Evolutionary conservation across 1,140 invertebrate genomes (phyloP).

Genomic region (Camponotus vicinus): DNA sequence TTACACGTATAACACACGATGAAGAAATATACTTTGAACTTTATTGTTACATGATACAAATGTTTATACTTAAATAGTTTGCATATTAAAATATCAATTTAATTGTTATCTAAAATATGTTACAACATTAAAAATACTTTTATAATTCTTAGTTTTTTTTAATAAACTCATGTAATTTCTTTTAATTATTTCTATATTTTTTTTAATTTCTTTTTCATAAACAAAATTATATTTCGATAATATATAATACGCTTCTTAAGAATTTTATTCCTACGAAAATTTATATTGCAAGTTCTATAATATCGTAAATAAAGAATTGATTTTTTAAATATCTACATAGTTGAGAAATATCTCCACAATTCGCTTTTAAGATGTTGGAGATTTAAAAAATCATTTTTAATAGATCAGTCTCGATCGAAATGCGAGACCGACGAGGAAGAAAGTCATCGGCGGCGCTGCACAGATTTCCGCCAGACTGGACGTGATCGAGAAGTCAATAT

Average conservation of each 20-base stretch:
- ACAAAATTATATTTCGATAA: neutral
- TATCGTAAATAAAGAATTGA: neutral
- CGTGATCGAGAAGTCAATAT: constrained; percentile 84
- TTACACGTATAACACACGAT: constrained; percentile 72
- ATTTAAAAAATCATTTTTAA: constrained; percentile 32
- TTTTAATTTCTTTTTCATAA: too few relatives aligned
- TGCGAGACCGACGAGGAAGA: constrained; percentile 66
- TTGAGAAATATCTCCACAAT: constrained; percentile 1
- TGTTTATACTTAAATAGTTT: neutral
- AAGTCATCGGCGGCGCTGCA: constrained; percentile 46
- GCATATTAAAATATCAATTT: neutral
- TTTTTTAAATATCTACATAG: neutral
- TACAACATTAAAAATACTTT: neutral
- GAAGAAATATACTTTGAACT: constrained; percentile 63
- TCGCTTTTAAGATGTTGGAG: constrained; percentile 32
- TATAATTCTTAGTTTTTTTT: neutral
- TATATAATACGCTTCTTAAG: neutral
- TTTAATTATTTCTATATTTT: too few relatives aligned
- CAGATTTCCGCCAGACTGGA: constrained; percentile 83
- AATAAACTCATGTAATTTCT: neutral
- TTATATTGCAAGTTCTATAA: neutral
- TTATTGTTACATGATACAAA: neutral
- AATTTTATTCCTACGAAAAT: neutral
- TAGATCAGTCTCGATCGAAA: constrained; percentile 56
- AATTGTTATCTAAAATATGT: neutral